Evolutionary conservation across 2,113 vertebrate species (phyloP).

Genomic region (Trinectes maculatus): DNA sequence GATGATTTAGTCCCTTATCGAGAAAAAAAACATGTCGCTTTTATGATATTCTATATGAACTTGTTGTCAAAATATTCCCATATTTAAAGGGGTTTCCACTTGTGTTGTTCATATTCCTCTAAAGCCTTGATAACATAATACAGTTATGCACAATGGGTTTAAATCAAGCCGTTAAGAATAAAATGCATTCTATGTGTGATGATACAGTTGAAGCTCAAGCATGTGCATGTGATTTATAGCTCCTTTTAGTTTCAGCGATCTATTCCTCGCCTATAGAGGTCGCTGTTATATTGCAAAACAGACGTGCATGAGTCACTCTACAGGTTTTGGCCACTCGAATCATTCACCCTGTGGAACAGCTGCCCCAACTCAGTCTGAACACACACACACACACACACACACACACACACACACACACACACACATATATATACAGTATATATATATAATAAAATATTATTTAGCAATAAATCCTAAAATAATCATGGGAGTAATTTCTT

Average conservation of each 20-base stretch:
- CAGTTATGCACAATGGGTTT: neutral
- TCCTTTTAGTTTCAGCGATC: neutral
- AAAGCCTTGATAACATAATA: neutral
- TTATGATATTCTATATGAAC: slow-evolving; percentile 1
- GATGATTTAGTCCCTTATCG: neutral
- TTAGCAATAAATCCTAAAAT: neutral
- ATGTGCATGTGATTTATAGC: slow-evolving; percentile 36
- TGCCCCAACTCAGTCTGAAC: too few relatives aligned
- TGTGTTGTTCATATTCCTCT: slow-evolving; percentile 2
- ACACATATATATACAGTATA: neutral
- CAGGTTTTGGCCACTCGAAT: slow-evolving; percentile 51
- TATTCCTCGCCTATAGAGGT: slow-evolving; percentile 77
- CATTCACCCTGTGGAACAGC: slow-evolving; percentile 33
- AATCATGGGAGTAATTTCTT: neutral
- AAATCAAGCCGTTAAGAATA: slow-evolving; percentile 23
- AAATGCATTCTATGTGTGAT: slow-evolving; percentile 4
- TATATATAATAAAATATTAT: neutral
- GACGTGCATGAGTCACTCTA: slow-evolving; percentile 53
- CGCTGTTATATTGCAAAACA: slow-evolving; percentile 81
- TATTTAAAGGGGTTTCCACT: neutral
- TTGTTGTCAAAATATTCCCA: neutral
- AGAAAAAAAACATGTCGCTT: slow-evolving; percentile 3
- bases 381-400: too few relatives aligned
- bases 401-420: too few relatives aligned
- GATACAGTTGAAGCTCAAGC: neutral